These are phyloP conservation scores for Pocillopora grandis DNA, from an alignment of 92 coral and sea anemone genomes.

Conservation along the genomic window DNA sequence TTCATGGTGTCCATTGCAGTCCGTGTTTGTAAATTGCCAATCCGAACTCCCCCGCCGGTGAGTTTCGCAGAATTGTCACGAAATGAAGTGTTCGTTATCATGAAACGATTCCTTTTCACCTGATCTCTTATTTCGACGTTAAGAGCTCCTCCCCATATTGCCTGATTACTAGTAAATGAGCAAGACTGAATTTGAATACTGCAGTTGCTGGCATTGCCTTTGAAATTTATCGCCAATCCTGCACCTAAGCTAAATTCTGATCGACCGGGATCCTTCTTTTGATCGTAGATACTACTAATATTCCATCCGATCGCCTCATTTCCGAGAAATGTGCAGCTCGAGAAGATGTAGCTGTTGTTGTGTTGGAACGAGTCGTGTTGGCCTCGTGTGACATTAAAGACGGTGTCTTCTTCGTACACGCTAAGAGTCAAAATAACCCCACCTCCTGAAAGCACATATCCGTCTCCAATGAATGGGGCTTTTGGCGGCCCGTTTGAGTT, in stretches of 20 bases:
- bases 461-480: not conserved
- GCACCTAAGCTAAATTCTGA: slow-evolving; percentile 81
- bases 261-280: slow-evolving; percentile 38
- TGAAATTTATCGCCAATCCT: slow-evolving; percentile 68
- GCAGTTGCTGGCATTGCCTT: slow-evolving; percentile 78
- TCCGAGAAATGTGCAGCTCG: slow-evolving; percentile 53
- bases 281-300: slow-evolving; percentile 15
- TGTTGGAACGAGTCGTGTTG: slow-evolving; percentile 67
- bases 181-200: slow-evolving; percentile 51
- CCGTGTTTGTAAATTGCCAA: slow-evolving; percentile 49
- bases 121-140: slow-evolving; percentile 56
- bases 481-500: not conserved
- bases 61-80: slow-evolving; percentile 50
- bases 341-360: slow-evolving; percentile 61
- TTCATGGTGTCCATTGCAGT: slow-evolving; percentile 17
- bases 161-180: slow-evolving; percentile 56
- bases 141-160: slow-evolving; percentile 91
- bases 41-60: slow-evolving; percentile 83
- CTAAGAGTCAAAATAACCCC: slow-evolving; percentile 70
- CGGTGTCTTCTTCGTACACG: slow-evolving; percentile 44
- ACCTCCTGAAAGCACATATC: slow-evolving; percentile 56
- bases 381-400: slow-evolving; percentile 39
- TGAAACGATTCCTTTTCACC: slow-evolving; percentile 41
- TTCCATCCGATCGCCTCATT: slow-evolving; percentile 57
- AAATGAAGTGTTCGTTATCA: slow-evolving; percentile 44